Base-by-base conservation (phyloP, 1,140 invertebrate genomes). In the Oncopodura yosiiana region DNA sequence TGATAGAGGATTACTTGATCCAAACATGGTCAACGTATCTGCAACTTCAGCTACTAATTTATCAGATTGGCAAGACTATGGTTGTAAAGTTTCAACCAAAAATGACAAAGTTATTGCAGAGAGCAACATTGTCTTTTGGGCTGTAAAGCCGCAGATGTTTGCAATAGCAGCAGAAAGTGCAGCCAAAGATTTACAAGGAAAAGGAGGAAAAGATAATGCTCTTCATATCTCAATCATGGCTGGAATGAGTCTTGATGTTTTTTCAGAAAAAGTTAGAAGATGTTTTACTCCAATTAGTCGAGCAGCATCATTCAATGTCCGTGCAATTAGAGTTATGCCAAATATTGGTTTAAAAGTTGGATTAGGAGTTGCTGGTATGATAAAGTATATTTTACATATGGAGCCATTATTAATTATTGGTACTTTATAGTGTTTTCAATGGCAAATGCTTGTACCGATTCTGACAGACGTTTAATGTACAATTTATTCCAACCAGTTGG, bases 291-390 rank as follows among this genome's bases (percentile, higher is more conserved):
- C 3, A 26, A 4, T 38, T 9, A 19, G 8, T 19, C n/a, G 4
- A n/a, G 39, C 9, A 23, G 27, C 1, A 5, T 21, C 2, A 12
- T 24, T 21, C 23, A 36, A 9, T 18, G 14, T 53, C 32, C 32
- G 29, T 19, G 36, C 37, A 3, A 27, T 53, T 29, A 27, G 92
- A 49, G 83, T 84, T 0, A 92, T 97, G 84, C 91, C 93, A 23
- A 98, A 96, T 72, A 95, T 88, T 11, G 86, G 92, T 9, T 80
- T 88, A 69, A 75, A 87, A 55, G 81, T 96, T 14, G 81, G 84
- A n/a, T 79, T 81, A 67, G 94, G 93, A 37, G 73, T 72, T 54
- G 73, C 71, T 61, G 72, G 76, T 77, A 64, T 63, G 30, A 30
- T 41, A 30, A 2, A 30, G 19, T 30, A 3, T 49, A 3, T 11